A percentile compares a stretch with the other conserved stretches of the same genome.
Evolutionary conservation across 2,888 invertebrate genomes (phyloP).

Genomic region (Diachrysia chrysitis): DNA sequence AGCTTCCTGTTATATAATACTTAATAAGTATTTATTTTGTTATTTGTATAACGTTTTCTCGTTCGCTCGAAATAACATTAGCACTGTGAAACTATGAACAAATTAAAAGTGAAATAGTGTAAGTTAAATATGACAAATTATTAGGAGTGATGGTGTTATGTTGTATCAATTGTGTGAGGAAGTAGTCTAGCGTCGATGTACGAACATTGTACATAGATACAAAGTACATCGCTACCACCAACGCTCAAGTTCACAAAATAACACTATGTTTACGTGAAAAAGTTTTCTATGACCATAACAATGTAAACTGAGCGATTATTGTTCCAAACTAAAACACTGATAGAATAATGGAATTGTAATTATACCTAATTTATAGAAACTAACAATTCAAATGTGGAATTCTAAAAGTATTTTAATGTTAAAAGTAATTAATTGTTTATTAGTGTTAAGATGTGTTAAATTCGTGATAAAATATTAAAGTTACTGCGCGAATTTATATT

Average conservation of each 20-base stretch:
- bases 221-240: constrained; percentile 60
- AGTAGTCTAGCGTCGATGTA: constrained; percentile 69
- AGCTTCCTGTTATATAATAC: constrained; percentile 69
- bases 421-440: constrained; percentile 80
- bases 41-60: constrained; percentile 59
- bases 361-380: constrained; percentile 69
- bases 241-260: constrained; percentile 66
- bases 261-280: constrained; percentile 58
- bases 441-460: constrained; percentile 82
- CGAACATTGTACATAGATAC: constrained; percentile 67
- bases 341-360: constrained; percentile 72
- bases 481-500: constrained; percentile 76
- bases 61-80: constrained; percentile 67
- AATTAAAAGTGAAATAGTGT: constrained; percentile 39
- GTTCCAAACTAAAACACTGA: constrained; percentile 66
- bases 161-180: constrained; percentile 66
- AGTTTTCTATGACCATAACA: constrained; percentile 53
- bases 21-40: constrained; percentile 56
- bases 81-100: constrained; percentile 39
- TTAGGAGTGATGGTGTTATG: constrained; percentile 64
- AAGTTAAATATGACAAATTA: constrained; percentile 59
- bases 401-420: constrained; percentile 82
- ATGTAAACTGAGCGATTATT: constrained; percentile 63
- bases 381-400: constrained; percentile 75
- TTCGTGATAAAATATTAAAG: constrained; percentile 81